Base-by-base conservation (phyloP, 2,797 vertebrate genomes). In the Tachyglossus aculeatus region DNA sequence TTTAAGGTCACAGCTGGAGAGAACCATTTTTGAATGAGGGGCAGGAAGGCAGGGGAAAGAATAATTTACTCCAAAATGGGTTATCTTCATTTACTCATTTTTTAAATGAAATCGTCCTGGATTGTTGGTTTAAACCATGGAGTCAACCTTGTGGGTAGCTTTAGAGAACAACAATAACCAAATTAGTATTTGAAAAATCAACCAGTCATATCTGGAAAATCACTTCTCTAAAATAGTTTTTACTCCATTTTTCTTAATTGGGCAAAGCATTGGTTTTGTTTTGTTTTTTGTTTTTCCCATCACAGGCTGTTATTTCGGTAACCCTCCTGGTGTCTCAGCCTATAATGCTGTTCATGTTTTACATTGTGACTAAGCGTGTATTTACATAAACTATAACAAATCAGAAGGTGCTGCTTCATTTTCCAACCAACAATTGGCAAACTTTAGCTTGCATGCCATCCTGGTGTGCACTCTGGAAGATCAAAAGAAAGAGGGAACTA, bases 311-410 rank as follows among this genome's bases (percentile, higher is more conserved):
- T 51, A 21, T 71, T 39, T 32, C 27, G 48, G 56, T 55, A 79
- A 41, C 47, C 74, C 67, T 77, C 77, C 70, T 59, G 18, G 44
- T 69, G 56, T 53, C 59, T 70, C 66, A 71, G 76, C 57, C 62
- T 73, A 74, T 70, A 83, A 79, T 77, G 34, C 18, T 34, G 34
- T 8, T 37, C 13, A 31, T 75, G 33, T 33, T 74, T 83, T 87
- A 78, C 68, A 73, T 44, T 81, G 61, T 69, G 48, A 82, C 27
- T 73, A 68, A 81, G 65, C 39, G 77, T 70, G 5, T 71, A 75
- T 86, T 81, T 87, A 59, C 63, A 71, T 87, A 80, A 86, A 88
- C 71, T 50, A 9, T 72, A 84, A 72, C 14, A 71, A 79, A 84
- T 78, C 65, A 67, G 56, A 80, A 60, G 50, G 55, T 78, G 38